Evolutionary conservation across 2,797 vertebrate species (phyloP).

Genomic region (Thalassophryne amazonica): DNA sequence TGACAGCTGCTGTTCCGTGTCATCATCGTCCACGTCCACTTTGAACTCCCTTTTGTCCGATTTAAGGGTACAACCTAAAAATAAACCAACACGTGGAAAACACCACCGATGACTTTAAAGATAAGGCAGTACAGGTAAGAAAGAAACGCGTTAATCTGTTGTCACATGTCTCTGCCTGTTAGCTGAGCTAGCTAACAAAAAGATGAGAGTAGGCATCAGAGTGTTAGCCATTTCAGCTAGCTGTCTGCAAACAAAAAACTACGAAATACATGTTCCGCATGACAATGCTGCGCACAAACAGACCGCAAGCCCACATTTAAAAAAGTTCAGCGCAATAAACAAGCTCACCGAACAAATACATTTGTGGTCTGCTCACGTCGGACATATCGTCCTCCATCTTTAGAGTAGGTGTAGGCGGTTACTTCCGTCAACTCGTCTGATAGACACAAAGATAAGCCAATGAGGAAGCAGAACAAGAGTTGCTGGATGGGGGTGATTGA

Average conservation of each 20-base stretch:
- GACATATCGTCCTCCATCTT: slow-evolving; percentile 79
- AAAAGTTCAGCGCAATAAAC: not conserved
- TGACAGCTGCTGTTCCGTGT: slow-evolving; percentile 82
- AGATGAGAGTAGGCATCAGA: slow-evolving; percentile 37
- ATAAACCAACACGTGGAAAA: not conserved
- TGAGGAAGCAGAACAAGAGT: not conserved
- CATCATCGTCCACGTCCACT: slow-evolving; percentile 78
- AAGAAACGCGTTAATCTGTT: no score
- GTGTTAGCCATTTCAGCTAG: not conserved
- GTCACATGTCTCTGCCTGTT: not conserved
- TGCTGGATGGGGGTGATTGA: not conserved
- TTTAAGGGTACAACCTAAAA: slow-evolving; percentile 78
- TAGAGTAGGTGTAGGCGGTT: slow-evolving; percentile 44
- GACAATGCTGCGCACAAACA: not conserved
- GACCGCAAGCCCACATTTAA: slow-evolving; percentile 10
- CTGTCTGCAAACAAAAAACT: not conserved
- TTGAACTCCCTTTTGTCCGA: slow-evolving; percentile 78
- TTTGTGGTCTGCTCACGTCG: slow-evolving; percentile 76
- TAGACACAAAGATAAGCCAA: slow-evolving; percentile 35
- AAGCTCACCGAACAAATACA: slow-evolving; percentile 82
- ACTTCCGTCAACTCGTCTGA: slow-evolving; percentile 46
- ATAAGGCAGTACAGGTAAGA: no score
- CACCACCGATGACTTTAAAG: no score
- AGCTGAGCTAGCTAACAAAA: slow-evolving; percentile 58
- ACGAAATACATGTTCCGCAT: not conserved